Evolutionary conservation across 2,797 vertebrate genomes (phyloP), one percentile per base, ranked within the genome.

Genomic region (Clarias laeviceps): DNA sequence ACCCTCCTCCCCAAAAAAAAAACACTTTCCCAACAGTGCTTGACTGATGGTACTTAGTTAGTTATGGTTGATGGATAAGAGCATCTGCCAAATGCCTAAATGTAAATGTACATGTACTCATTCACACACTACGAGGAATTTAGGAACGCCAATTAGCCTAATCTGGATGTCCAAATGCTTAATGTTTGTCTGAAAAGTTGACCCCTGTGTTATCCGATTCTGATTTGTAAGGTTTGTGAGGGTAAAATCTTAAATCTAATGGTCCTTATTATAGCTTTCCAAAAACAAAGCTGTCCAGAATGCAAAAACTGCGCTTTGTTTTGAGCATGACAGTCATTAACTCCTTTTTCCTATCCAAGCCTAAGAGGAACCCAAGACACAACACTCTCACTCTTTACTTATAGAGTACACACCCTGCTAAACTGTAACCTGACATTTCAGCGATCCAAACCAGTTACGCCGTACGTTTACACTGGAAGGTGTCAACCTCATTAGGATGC

Each of bases 371-470:
- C 50, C 34, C 12, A 29, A 1, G 32, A 32, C 54, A 45, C 1
- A 1, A 34, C 27, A 9, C 4, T 56, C 5, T 62, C 27, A 20
- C 4, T 22, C 57, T 83, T 24, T 15, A 15, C 72, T 84, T 82
- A 72, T 14, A 54, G 50, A 54, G 50, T 14, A 56, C 64, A 27
- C 64, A 61, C 65, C 9, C 4, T 29, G 24, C 18, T 82, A 20
- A 61, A 8, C 18, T 64, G 57, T 29, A 57, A 77, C 54, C 34
- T 37, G 64, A 9, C 50, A 45, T 80, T 65, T 45, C 45, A 82
- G n/a, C 24, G 24, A 0, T 59, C 59, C 45, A 40, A 59, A 87
- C 82, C 29, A 32, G 77, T 80, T 86, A 20, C 0, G 22, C 74
- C 17, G 24, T 59, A 17, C 15, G 17, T 12, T 7, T 9, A 1